Base-by-base conservation (phyloP, 2,113 vertebrate species). In the Nyctibius bracteatus region DNA sequence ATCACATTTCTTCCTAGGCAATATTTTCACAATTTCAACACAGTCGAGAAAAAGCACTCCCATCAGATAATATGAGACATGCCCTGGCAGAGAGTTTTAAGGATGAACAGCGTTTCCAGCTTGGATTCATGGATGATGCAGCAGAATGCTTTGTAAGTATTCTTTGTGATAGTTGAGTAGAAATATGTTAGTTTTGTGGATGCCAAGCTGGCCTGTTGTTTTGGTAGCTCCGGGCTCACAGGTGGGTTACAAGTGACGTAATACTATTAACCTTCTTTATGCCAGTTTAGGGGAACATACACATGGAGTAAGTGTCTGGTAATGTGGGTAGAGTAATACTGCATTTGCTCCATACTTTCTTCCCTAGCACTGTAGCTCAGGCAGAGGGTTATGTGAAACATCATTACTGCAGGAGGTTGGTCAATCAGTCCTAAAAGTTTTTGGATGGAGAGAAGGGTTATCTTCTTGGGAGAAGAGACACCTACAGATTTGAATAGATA, bases 51-150 rank as follows among this genome's bases (percentile, higher is more conserved):
- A 98, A 99, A n/a, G 99, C 99, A 2, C 98, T 99, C 49, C 99
- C 99, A 1, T 99, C 99, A 0, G 99, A 99, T 97, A 99, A 99
- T 90, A 98, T 99, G 97, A 98, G 99, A 75, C 98, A 98, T 20
- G 99, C 99, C 81, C 98, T 99, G 19, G 99, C 99, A 4, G 99
- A 99, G 94, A 99, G 99, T 94, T 99, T 99, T 98, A 99, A 99
- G 97, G 99, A 99, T 75, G 99, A 99, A 78, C 99, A 99, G 54
- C 98, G 99, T 55, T 99, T 99, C 98, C 99, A 99, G 97, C 98
- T 99, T 90, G 99, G 99, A 54, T 98, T 99, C 68, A 99, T 99
- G 99, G 99, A 99, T 47, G 99, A 99, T 89, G 99, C 99, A 46
- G 99, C 99, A 10, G 99, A 99, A 95, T 99, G 99, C 97, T 99